Evolutionary conservation across 2,888 invertebrate species (phyloP), one percentile per base, ranked within the genome.

Genomic region (Eupithecia subfuscata): DNA sequence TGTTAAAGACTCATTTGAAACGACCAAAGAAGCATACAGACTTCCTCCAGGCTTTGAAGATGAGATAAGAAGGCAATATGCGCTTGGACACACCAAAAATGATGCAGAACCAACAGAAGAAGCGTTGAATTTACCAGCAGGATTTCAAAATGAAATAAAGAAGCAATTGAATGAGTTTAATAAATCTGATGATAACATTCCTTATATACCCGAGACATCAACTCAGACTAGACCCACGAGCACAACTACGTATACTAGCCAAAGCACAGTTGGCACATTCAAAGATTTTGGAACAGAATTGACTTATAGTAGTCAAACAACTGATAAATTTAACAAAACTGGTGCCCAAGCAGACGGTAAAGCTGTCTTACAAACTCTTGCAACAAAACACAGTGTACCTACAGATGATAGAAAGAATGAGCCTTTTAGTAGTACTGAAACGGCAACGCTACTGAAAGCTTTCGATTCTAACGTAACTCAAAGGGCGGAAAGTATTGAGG

Each of bases 41-140:
- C 86, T 92, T 56, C 93, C 94, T 0, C 94, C 93, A 16, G 94
- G 94, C 0, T 93, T 93, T 69, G 93, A 93, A 85, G 89, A 90
- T 18, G 91, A 92, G 77, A 90, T 81, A 30, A 83, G 78, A 18
- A 82, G 80, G 16, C 83, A 79, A 79, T 6, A 78, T 77, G 40
- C 79, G 79, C 45, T 80, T 79, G 60, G 60, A 60, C n/a, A 12
- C 25, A 60, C 60, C 25, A 14, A 5, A 25, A 60, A 12, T 56
- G 22, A 56, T 60, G 25, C 11, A 75, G 40, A 11, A 70, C n/a
- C 48, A 7, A 34, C 56, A 14, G 64, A 70, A 11, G 73, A 73
- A 5, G 60, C 37, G 60, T 76, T 76, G 56, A 83, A 87, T 4
- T 86, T 92, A 60, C 94, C 94, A 0, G 93, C 93, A 14, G 94